A percentile compares a stretch with the other conserved stretches of the same genome.
Evolutionary conservation across 2,797 vertebrate species (phyloP).

Genomic region (Acanthurus lineatus): DNA sequence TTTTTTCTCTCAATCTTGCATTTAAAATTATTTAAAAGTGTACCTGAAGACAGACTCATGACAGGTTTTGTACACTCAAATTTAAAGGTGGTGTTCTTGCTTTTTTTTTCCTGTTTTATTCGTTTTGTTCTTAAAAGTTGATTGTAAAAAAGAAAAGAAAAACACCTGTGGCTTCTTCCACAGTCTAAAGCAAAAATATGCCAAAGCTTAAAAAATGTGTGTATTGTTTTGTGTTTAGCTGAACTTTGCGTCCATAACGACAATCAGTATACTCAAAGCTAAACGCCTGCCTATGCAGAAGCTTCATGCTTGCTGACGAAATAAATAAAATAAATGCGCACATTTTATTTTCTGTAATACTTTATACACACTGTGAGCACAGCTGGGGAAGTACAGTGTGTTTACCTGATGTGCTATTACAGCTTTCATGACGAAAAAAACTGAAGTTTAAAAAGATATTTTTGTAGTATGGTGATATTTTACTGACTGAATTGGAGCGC

Average conservation of each 20-base stretch:
- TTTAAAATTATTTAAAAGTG: conserved; percentile 26
- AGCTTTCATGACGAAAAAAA: conserved; percentile 37
- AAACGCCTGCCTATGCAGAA: conserved; percentile 53
- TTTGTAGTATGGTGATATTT: conserved; percentile 42
- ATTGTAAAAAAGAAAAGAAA: conserved; percentile 28
- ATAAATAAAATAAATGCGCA: conserved; percentile 31
- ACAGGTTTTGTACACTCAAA: conserved; percentile 41
- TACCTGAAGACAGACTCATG: conserved; percentile 6
- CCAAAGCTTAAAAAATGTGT: conserved; percentile 40
- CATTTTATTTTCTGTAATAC: conserved; percentile 20
- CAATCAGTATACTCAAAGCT: conserved; percentile 54
- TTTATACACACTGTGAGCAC: conserved; percentile 29
- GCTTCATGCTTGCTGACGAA: conserved; percentile 27
- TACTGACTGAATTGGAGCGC: conserved; percentile 42
- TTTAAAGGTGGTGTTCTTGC: conserved; percentile 24
- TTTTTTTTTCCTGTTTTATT: conserved; percentile 22
- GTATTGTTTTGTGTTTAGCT: conserved; percentile 36
- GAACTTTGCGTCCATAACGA: conserved; percentile 40
- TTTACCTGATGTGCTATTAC: conserved; percentile 19
- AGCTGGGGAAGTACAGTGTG: conserved; percentile 26
- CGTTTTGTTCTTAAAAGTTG: conserved; percentile 29
- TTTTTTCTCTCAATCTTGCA: neutral
- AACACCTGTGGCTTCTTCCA: conserved; percentile 30
- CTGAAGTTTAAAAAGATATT: conserved; percentile 26
- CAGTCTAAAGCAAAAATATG: conserved; percentile 35